A percentile compares a stretch with the other conserved stretches of the same genome.
Conservation (phyloP, 2,888 invertebrate species). For the Ligdia adustata region DNA sequence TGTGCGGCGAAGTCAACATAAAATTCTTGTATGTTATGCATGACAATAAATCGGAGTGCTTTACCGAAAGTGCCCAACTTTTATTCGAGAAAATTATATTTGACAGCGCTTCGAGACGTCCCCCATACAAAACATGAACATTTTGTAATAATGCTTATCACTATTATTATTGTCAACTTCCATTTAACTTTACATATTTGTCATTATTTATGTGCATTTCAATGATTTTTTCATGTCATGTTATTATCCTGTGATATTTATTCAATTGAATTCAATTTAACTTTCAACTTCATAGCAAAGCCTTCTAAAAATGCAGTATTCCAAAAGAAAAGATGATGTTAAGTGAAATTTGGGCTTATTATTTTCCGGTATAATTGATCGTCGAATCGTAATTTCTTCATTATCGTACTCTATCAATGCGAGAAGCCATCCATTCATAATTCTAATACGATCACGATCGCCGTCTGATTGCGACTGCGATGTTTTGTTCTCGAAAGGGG, state of each 20-base stretch:
- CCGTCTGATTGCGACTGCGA: constrained; percentile 47
- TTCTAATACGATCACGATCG: constrained; percentile 53
- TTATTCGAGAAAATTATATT: constrained; percentile 20
- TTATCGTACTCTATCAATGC: constrained; percentile 45
- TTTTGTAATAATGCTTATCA: constrained; percentile 1
- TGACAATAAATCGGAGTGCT: constrained; percentile 33
- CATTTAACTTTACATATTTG: background rate
- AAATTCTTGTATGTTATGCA: constrained; percentile 29
- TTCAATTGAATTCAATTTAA: too few relatives aligned
- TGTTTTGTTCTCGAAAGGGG: constrained; percentile 51
- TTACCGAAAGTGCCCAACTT: constrained; percentile 27
- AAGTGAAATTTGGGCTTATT: too few relatives aligned
- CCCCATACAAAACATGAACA: background rate
- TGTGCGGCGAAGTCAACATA: constrained; percentile 28
- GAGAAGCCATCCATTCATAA: constrained; percentile 50
- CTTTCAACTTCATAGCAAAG: too few relatives aligned
- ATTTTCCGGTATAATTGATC: background rate
- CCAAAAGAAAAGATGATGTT: too few relatives aligned
- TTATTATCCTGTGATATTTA: too few relatives aligned
- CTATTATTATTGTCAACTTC: constrained; percentile 1
- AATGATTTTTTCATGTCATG: too few relatives aligned
- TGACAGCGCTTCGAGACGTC: constrained; percentile 6
- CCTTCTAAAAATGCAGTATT: too few relatives aligned
- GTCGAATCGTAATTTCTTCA: constrained; percentile 13
- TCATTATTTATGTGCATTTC: constrained; percentile 8